Evolutionary conservation across 2,888 invertebrate species (phyloP).

Genomic region (Hypena proboscidalis): DNA sequence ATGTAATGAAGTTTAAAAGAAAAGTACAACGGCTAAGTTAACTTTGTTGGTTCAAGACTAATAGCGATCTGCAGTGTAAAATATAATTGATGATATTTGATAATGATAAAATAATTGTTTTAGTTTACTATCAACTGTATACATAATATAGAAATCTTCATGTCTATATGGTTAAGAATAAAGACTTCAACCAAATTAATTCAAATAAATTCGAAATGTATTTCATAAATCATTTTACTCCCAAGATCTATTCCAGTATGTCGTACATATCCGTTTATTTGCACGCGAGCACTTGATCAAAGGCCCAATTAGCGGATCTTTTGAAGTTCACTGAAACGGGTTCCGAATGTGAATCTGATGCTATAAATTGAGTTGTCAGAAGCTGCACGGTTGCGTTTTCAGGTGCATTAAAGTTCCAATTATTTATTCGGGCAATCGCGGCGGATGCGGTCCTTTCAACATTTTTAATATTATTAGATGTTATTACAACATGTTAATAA

Average conservation of each 20-base stretch:
- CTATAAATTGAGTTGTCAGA: slow-evolving; percentile 78
- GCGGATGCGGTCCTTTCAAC: slow-evolving; percentile 19
- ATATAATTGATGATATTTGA: no score
- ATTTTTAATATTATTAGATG: slow-evolving; percentile 20
- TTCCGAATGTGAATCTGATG: slow-evolving; percentile 71
- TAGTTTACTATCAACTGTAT: no score
- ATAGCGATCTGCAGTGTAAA: no score
- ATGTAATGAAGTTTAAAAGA: no score
- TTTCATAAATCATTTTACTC: slow-evolving; percentile 16
- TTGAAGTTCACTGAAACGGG: slow-evolving; percentile 73
- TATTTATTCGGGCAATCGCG: slow-evolving; percentile 54
- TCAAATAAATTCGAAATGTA: not conserved
- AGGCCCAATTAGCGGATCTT: slow-evolving; percentile 74
- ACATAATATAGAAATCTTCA: no score
- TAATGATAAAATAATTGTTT: no score
- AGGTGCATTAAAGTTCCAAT: slow-evolving; percentile 62
- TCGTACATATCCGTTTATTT: slow-evolving; percentile 46
- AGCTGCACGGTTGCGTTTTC: slow-evolving; percentile 54
- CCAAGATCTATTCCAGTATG: slow-evolving; percentile 39
- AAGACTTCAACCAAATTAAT: no score
- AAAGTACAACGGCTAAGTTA: no score
- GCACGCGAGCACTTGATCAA: slow-evolving; percentile 31
- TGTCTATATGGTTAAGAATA: no score
- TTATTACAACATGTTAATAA: slow-evolving; percentile 2
- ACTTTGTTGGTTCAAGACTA: no score